Evolutionary conservation across 2,888 invertebrate species (phyloP).

Genomic region (Erebia aethiops): DNA sequence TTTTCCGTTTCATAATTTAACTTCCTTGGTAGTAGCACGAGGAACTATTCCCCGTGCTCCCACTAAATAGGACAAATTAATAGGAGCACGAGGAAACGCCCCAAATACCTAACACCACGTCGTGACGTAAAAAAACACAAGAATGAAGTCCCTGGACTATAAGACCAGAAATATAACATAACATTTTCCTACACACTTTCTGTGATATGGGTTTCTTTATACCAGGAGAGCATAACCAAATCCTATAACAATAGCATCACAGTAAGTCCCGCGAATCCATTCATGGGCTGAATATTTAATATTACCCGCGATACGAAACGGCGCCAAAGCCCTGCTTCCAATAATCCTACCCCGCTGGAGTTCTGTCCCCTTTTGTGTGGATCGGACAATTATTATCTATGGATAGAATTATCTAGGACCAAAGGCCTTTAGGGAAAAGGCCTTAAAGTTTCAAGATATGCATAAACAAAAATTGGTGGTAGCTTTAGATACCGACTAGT

Average conservation of each 20-base stretch:
- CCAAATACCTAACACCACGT: too few species aligned
- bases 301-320: slow-evolving; percentile 59
- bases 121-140: too few species aligned
- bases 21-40: too few species aligned
- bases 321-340: slow-evolving; percentile 57
- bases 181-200: background rate
- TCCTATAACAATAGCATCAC: slow-evolving; percentile 35
- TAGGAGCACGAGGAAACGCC: too few species aligned
- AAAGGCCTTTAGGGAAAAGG: background rate
- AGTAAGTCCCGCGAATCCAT: slow-evolving; percentile 47
- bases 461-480: too few species aligned
- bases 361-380: slow-evolving; percentile 38
- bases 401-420: slow-evolving; percentile 26
- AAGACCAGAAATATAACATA: too few species aligned
- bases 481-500: too few species aligned
- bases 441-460: slow-evolving; percentile 16
- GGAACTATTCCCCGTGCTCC: too few species aligned
- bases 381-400: slow-evolving; percentile 32
- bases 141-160: too few species aligned
- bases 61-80: too few species aligned
- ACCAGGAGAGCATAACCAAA: slow-evolving; percentile 32
- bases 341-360: slow-evolving; percentile 63
- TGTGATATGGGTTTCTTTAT: background rate
- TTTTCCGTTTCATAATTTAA: too few species aligned
- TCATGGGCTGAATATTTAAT: slow-evolving; percentile 69